phyloP scores from a whole-genome alignment of 2,888 invertebrate species.

The Willowsia nigromaculata region DNA sequence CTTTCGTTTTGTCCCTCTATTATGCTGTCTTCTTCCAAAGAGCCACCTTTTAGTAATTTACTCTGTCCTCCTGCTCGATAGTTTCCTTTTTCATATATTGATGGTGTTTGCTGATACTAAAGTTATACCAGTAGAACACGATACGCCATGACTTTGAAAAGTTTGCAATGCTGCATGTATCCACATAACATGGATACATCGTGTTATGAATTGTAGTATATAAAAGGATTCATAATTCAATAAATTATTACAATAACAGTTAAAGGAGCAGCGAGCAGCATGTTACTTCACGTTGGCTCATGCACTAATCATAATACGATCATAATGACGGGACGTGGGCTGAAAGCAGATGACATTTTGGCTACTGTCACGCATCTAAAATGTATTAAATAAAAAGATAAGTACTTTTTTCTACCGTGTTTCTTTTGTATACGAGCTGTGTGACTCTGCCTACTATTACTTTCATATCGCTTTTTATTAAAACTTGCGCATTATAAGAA shows the following conservation, averaged over 20 bases:
- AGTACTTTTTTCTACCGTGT: constrained; percentile 57
- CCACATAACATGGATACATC: background rate
- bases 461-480: constrained; percentile 18
- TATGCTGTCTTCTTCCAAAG: background rate
- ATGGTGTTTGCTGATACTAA: background rate
- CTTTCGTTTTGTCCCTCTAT: constrained; percentile 45
- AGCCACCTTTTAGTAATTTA: constrained; percentile 58
- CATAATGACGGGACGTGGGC: constrained; percentile 72
- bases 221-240: constrained; percentile 59
- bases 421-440: constrained; percentile 21
- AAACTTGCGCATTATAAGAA: constrained; percentile 19
- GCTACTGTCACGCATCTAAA: constrained; percentile 73
- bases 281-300: constrained; percentile 63
- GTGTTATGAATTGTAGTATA: constrained; percentile 17
- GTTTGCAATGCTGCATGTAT: background rate
- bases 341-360: constrained; percentile 74
- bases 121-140: background rate
- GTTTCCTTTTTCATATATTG: background rate
- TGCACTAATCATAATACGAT: constrained; percentile 70
- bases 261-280: constrained; percentile 68
- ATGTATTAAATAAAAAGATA: constrained; percentile 69
- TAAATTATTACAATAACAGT: constrained; percentile 68
- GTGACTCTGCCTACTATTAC: background rate
- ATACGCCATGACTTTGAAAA: background rate
- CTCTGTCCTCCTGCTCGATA: background rate